Conservation (phyloP, 2,113 vertebrate genomes). For the Talpa occidentalis region DNA sequence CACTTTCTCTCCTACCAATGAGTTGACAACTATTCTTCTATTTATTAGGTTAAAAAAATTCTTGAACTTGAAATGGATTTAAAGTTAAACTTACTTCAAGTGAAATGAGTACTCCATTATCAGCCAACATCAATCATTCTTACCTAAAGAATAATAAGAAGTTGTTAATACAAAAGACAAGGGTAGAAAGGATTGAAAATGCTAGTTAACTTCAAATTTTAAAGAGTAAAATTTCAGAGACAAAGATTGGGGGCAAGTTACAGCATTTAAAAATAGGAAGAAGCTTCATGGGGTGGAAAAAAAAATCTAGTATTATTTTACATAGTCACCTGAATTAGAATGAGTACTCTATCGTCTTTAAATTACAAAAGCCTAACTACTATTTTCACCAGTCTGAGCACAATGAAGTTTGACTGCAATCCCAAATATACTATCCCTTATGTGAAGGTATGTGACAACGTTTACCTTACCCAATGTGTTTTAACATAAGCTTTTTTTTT, state of each 20-base stretch:
- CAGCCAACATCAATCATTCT: slow-evolving; percentile 87
- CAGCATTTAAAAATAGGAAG: slow-evolving; percentile 78
- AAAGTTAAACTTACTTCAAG: not conserved
- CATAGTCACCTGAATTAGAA: slow-evolving; percentile 80
- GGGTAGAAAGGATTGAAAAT: slow-evolving; percentile 77
- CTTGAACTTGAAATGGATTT: not conserved
- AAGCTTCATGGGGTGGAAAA: slow-evolving; percentile 76
- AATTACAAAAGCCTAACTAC: slow-evolving; percentile 81
- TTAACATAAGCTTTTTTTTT: slow-evolving; percentile 58
- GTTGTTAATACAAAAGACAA: slow-evolving; percentile 83
- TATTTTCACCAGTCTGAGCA: slow-evolving; percentile 85
- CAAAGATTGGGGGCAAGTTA: slow-evolving; percentile 85
- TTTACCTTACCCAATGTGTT: slow-evolving; percentile 74
- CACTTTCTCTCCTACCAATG: not conserved
- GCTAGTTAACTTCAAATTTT: slow-evolving; percentile 84
- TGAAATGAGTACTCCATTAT: slow-evolving; percentile 73
- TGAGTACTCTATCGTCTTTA: slow-evolving; percentile 82
- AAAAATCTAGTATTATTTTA: slow-evolving; percentile 81
- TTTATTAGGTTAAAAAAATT: not conserved
- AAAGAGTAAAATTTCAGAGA: slow-evolving; percentile 84
- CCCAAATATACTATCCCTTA: slow-evolving; percentile 90
- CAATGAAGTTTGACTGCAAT: slow-evolving; percentile 86
- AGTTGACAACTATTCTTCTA: not conserved
- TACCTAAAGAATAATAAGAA: slow-evolving; percentile 89
- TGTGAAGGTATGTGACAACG: slow-evolving; percentile 87